phyloP scores from a whole-genome alignment of 2,888 invertebrate genomes.

The Hirtodrosophila alboralis region DNA sequence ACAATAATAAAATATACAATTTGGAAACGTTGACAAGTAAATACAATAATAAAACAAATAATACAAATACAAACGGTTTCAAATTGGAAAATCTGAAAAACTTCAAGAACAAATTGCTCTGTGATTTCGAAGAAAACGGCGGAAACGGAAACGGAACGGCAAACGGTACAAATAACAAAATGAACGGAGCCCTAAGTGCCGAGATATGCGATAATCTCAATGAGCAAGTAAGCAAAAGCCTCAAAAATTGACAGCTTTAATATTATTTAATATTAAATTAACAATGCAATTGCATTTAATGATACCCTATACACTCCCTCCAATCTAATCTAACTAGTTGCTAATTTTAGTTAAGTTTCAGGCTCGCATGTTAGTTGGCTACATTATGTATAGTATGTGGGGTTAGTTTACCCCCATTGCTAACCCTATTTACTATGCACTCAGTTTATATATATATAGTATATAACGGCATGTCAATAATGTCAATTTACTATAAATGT shows the following conservation, averaged over 20 bases:
- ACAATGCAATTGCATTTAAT: slow-evolving; percentile 32
- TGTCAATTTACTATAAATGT: slow-evolving; percentile 57
- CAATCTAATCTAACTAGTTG: too few species aligned
- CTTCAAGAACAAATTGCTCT: slow-evolving; percentile 83
- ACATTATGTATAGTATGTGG: slow-evolving; percentile 4
- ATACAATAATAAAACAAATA: slow-evolving; percentile 82
- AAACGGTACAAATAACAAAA: slow-evolving; percentile 71
- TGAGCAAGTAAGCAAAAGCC: slow-evolving; percentile 84
- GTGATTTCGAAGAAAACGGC: slow-evolving; percentile 81
- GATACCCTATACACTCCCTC: background rate
- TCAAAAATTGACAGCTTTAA: slow-evolving; percentile 14
- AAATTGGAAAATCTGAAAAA: slow-evolving; percentile 84
- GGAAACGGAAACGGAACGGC: slow-evolving; percentile 20
- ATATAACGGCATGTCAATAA: slow-evolving; percentile 58
- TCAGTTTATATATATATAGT: too few species aligned
- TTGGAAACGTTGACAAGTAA: slow-evolving; percentile 82
- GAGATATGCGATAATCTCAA: slow-evolving; percentile 84
- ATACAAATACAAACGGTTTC: slow-evolving; percentile 83
- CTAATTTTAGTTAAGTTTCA: too few species aligned
- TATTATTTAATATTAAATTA: slow-evolving; percentile 12
- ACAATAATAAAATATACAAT: slow-evolving; percentile 79
- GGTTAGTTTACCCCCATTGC: slow-evolving; percentile 11
- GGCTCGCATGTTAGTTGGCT: slow-evolving; percentile 18
- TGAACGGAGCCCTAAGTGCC: slow-evolving; percentile 82
- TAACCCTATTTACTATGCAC: slow-evolving; percentile 2